Percentiles rank a stretch among this genome's conserved stretches.
phyloP scores from a whole-genome alignment of 2,113 vertebrate species.

The Coptodon bakossiorum region DNA sequence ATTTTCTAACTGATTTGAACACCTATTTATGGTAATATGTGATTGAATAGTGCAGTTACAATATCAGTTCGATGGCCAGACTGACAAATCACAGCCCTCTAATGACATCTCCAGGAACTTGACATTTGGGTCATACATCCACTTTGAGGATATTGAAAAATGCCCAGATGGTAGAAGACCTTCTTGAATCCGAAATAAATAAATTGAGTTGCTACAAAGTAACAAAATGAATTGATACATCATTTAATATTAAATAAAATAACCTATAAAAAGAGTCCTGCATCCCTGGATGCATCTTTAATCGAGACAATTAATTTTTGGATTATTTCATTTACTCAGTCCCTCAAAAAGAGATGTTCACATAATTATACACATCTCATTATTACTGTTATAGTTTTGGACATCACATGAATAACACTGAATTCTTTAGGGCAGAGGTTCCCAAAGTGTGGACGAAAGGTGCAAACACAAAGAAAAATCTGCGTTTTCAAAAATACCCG shows the following conservation, averaged over 20 bases:
- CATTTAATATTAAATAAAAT: not conserved
- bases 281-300: not conserved
- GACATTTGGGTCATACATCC: not conserved
- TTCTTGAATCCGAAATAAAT: not conserved
- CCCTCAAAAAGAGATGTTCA: not conserved
- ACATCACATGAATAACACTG: not conserved
- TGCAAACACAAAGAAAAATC: not conserved
- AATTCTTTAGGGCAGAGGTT: not conserved
- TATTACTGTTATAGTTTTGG: not conserved
- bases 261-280: not conserved
- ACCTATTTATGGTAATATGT: not conserved
- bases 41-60: not conserved
- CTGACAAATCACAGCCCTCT: not conserved
- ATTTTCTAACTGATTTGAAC: not conserved
- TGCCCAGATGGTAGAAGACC: not conserved
- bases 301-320: not conserved
- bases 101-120: not conserved
- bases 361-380: not conserved
- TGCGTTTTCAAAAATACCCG: fast-evolving
- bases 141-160: not conserved
- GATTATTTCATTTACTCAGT: not conserved
- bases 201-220: not conserved
- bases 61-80: not conserved
- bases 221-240: not conserved
- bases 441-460: fast-evolving